Evolutionary conservation across 2,888 invertebrate genomes (phyloP).

Genomic region (Sarcophaga caerulescens): DNA sequence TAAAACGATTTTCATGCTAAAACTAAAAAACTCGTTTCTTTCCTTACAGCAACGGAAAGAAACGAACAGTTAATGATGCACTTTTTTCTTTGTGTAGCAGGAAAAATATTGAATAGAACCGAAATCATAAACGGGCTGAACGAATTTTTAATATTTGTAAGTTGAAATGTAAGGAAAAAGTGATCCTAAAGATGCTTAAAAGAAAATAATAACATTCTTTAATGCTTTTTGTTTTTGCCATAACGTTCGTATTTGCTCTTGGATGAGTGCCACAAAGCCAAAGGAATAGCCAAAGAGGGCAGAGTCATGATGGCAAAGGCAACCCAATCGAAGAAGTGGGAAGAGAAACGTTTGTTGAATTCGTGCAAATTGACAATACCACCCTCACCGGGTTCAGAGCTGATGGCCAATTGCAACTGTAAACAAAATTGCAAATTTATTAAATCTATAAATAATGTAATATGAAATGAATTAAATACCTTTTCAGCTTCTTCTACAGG

Average conservation of each 20-base stretch:
- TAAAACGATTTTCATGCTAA: conserved; percentile 65
- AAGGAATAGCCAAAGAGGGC: conserved; percentile 96
- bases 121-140: neutral
- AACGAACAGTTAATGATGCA: conserved; percentile 34
- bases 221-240: conserved; percentile 86
- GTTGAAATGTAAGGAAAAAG: conserved; percentile 35
- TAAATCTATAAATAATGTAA: neutral
- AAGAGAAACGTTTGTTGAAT: conserved; percentile 97
- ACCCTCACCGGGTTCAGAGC: conserved; percentile 97
- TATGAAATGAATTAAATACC: conserved; percentile 79
- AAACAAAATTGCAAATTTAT: conserved; percentile 55
- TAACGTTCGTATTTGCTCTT: conserved; percentile 96
- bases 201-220: conserved; percentile 66
- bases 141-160: conserved; percentile 19
- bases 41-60: conserved; percentile 1
- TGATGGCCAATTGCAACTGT: conserved; percentile 86
- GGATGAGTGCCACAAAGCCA: conserved; percentile 96
- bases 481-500: conserved; percentile 90
- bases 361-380: conserved; percentile 95
- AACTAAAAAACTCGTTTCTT: conserved; percentile 50
- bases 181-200: conserved; percentile 24
- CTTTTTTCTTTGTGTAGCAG: conserved; percentile 38
- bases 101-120: conserved; percentile 40
- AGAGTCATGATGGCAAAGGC: conserved; percentile 98
- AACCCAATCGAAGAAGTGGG: conserved; percentile 98